Evolutionary conservation across 2,888 invertebrate species (phyloP).

Genomic region (Noctua fimbriata): DNA sequence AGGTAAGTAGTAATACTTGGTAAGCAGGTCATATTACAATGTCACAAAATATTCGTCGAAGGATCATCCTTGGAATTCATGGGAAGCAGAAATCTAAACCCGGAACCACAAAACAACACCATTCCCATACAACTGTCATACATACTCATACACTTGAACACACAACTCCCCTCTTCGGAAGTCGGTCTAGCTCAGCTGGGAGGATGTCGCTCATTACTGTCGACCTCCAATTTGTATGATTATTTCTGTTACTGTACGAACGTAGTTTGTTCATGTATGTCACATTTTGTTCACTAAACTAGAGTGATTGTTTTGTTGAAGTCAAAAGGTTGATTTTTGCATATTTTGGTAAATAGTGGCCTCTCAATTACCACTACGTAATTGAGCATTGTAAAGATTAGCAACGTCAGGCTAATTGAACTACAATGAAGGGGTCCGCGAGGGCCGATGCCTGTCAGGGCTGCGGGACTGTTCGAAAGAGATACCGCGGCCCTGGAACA

Average conservation of each 20-base stretch:
- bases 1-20: not conserved
- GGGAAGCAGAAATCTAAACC: not conserved
- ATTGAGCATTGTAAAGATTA: not conserved
- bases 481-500: no score
- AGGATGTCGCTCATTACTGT: slow-evolving; percentile 39
- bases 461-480: no score
- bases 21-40: not conserved
- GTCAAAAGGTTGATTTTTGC: not conserved
- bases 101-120: slow-evolving; percentile 13
- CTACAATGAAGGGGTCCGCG: no score
- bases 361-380: not conserved
- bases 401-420: not conserved
- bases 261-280: not conserved
- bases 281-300: slow-evolving; percentile 5
- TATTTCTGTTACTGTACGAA: not conserved
- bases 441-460: no score
- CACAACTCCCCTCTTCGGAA: no score
- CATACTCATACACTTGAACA: no score
- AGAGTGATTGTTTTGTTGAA: not conserved
- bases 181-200: slow-evolving; percentile 40
- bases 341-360: not conserved
- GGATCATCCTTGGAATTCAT: not conserved
- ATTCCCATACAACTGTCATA: no score
- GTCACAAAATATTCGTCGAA: not conserved
- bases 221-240: slow-evolving; percentile 40